Base-by-base conservation (phyloP, 2,113 vertebrate species). In the Gavia stellata region DNA sequence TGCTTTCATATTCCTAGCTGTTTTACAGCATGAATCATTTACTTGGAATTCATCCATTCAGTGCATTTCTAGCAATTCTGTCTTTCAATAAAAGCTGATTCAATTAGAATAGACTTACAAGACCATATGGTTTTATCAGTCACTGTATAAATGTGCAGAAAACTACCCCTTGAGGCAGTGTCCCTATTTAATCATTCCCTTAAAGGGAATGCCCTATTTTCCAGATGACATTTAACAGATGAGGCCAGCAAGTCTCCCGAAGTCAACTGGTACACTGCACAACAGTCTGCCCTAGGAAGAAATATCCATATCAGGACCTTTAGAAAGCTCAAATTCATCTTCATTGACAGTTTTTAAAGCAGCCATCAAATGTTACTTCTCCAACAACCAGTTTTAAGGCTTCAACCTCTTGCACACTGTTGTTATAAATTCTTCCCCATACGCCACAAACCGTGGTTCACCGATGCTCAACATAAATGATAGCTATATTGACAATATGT, bases 41-140 rank as follows among this genome's bases (percentile, higher is more conserved):
- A 92, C 80, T 96, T 95, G 90, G 81, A 97, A 97, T 94, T 93
- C 73, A 94, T 89, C 93, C 92, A 94, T 89, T 95, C 78, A 52
- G 88, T 84, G 86, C 93, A 95, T 96, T 96, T 96, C 90, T 87
- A 96, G 88, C 83, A 96, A 93, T 91, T 93, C 61, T 56, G 12
- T 79, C 79, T 95, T 91, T 94, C 94, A 92, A 86, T 92, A 96
- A 96, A 94, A 96, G 56, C 91, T 90, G 94, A 97, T 96, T 95
- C 93, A 95, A 95, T 94, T 94, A 96, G 67, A 95, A 89, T 20
- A 94, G 63, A 92, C 94, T 96, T 95, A 94, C 87, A 96, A 90
- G 94, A 91, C 92, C 95, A 97, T 94, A 96, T 96, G 96, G 94
- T 96, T 96, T 97, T 95, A 97, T 96, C 95, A 96, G 95, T 88